These are phyloP conservation scores for Hymenopus coronatus DNA, from an alignment of 2,888 invertebrate species.

Conservation along the genomic window DNA sequence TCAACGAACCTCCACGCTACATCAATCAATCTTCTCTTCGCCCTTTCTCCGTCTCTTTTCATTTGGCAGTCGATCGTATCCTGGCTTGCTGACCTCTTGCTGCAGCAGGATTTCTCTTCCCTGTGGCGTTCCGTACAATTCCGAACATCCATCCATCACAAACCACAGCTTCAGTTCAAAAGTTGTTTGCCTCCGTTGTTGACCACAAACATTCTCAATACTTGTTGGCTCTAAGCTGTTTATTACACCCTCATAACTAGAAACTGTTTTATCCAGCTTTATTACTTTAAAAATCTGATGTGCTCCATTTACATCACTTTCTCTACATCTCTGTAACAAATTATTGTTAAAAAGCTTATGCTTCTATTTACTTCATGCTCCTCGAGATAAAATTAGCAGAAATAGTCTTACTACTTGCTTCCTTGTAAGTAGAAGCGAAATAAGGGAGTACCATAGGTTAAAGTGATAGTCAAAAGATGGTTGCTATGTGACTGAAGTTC, in stretches of 20 bases:
- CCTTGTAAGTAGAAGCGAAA: too few species aligned
- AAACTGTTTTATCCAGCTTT: too few species aligned
- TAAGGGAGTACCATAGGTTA: too few species aligned
- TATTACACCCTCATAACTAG: neutral
- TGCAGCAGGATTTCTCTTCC: neutral
- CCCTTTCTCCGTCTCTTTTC: neutral
- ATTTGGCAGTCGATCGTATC: neutral
- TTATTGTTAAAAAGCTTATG: too few species aligned
- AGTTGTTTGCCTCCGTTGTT: neutral
- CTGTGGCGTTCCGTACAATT: neutral
- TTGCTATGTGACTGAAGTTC: too few species aligned
- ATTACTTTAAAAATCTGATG: too few species aligned
- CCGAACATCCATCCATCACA: neutral
- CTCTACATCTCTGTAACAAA: too few species aligned
- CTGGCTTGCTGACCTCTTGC: neutral
- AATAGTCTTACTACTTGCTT: too few species aligned
- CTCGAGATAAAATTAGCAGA: too few species aligned
- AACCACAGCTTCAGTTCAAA: neutral
- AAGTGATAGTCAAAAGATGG: too few species aligned
- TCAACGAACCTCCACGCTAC: neutral
- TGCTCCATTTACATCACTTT: too few species aligned
- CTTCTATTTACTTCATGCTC: too few species aligned
- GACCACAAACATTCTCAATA: neutral
- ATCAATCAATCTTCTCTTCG: neutral
- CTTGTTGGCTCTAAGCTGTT: neutral